Base-by-base conservation (phyloP, 2,888 invertebrate species). In the Eueremaeus valkanovi region DNA sequence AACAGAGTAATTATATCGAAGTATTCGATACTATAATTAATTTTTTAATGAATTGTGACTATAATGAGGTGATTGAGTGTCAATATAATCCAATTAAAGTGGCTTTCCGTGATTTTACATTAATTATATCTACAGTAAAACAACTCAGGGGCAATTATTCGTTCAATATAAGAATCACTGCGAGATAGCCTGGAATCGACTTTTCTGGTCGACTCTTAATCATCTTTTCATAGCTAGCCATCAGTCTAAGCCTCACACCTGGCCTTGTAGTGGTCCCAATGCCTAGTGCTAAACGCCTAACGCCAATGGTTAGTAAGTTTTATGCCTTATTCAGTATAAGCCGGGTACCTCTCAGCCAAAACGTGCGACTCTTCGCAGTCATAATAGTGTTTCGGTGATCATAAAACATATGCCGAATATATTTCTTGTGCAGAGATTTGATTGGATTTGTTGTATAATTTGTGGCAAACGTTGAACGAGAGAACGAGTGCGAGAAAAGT, bases 61-160 rank as follows among this genome's bases (percentile, higher is more conserved):
- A 58, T 58, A 58, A 58, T 58, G 29, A 58, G 58, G 21, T 58
- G 58, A 58, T 58, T 58, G 58, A 58, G 58, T 58, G 58, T 24
- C 58, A 58, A 58, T 58, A 58, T 58, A 58, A 58, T 58, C 58
- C 5, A 58, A 58, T 58, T 58, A 58, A 27, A 24, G 16, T 24
- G 27, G 21, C 5, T 58, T 27, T 58, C 24, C 58, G 58, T 58
- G 58, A 58, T 24, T 58, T 58, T 3, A 58, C 27, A 24, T 27
- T 29, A 3, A 24, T 58, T 58, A 24, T 18, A n/a, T n/a, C n/a
- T n/a, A n/a, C n/a, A n/a, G 58, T 18, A 24, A 58, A 58, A 24
- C 24, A 58, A 24, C 58, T 58, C 29, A 9, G 51, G 21, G 51
- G 58, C 24, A 21, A 24, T 9, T 24, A 24, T 58, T 58, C 58